These are phyloP conservation scores for Prionailurus viverrinus DNA, from an alignment of 2,113 vertebrate genomes.

Conservation along the genomic window DNA sequence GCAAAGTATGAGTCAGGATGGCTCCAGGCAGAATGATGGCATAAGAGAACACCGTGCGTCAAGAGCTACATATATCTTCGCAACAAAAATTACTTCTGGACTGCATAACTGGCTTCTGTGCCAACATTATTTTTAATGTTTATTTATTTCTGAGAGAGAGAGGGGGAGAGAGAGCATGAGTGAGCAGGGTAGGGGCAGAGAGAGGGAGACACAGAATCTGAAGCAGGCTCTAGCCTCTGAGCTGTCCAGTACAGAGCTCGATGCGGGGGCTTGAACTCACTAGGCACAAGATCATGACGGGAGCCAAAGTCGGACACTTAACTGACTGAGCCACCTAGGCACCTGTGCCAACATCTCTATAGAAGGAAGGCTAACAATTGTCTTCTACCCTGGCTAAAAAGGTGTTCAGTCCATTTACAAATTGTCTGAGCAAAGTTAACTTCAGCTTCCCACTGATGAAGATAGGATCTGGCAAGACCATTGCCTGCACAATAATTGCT, in stretches of 20 bases:
- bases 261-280: no score
- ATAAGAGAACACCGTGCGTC: neutral
- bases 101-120: neutral
- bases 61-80: neutral
- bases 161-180: no score
- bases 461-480: neutral
- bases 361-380: neutral
- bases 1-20: constrained; percentile 41
- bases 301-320: no score
- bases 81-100: neutral
- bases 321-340: no score
- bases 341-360: neutral
- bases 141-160: no score
- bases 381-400: neutral
- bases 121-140: neutral
- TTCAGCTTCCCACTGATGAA: neutral
- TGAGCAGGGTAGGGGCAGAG: no score
- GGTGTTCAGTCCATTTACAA: neutral
- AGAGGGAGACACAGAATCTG: no score
- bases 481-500: neutral
- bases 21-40: constrained; percentile 30
- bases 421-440: neutral
- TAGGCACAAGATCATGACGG: no score
- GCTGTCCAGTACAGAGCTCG: no score
- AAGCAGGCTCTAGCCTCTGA: no score